A percentile compares a stretch with the other conserved stretches of the same genome.
Conservation (phyloP, 2,797 vertebrate genomes). For the Chelonia mydas region DNA sequence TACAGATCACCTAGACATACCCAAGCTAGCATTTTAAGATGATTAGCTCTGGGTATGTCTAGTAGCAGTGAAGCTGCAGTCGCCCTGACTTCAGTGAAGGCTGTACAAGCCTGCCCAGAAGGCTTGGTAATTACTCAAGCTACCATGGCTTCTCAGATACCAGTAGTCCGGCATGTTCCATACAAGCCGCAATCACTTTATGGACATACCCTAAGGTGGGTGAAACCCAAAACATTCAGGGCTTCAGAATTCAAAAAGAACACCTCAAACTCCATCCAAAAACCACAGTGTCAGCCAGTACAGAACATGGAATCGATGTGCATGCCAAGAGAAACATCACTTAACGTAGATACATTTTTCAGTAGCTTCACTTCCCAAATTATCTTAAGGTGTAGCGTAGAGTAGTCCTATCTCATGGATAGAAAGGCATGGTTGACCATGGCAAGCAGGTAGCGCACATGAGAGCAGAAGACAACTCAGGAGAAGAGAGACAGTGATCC, state of each 20-base stretch:
- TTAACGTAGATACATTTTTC: background rate
- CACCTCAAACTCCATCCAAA: background rate
- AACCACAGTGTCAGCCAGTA: background rate
- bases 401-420: background rate
- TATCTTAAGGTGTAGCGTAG: background rate
- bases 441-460: accelerated
- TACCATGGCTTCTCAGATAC: background rate
- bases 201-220: background rate
- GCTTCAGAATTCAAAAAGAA: background rate
- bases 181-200: background rate
- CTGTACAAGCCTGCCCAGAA: background rate
- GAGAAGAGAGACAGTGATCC: background rate
- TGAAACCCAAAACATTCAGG: background rate
- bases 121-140: background rate
- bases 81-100: background rate
- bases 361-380: background rate
- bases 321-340: accelerated
- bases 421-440: background rate
- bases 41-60: background rate
- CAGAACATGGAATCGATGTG: background rate
- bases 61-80: background rate
- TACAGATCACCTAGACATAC: background rate
- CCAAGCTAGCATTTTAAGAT: background rate
- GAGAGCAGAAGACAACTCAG: background rate
- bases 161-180: background rate